phyloP scores from a whole-genome alignment of 92 coral and sea anemone species.

The Parazoanthus darwini region DNA sequence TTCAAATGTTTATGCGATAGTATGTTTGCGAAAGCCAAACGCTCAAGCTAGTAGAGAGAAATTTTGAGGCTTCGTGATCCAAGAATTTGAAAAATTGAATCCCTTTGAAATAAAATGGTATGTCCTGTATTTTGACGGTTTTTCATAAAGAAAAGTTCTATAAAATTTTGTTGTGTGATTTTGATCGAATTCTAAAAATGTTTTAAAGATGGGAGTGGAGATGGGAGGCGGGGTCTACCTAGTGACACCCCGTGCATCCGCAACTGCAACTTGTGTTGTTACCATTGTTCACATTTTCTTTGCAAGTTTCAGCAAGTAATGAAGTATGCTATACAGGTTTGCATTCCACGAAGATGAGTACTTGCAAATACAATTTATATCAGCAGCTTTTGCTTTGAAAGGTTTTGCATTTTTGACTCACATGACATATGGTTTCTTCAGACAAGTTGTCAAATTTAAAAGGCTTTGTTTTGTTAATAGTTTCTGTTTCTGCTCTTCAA shows the following conservation, averaged over 20 bases:
- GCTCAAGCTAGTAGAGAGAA: neutral
- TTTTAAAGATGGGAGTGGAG: neutral
- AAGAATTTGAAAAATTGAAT: no score
- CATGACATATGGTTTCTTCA: neutral
- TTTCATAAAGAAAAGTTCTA: neutral
- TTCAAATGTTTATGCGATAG: neutral
- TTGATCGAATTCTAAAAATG: no score
- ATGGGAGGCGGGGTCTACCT: neutral
- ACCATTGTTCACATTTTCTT: neutral
- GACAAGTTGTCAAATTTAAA: neutral
- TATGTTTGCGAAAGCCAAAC: neutral
- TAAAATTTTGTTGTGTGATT: no score
- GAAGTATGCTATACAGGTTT: no score
- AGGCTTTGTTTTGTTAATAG: neutral
- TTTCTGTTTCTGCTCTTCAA: neutral
- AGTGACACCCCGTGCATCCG: neutral
- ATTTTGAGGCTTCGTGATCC: neutral
- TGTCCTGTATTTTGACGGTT: neutral
- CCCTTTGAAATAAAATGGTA: neutral
- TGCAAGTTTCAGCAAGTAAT: neutral
- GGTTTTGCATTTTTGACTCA: neutral
- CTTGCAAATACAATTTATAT: neutral
- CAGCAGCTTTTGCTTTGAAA: neutral
- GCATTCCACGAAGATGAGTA: no score
- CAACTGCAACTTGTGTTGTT: neutral